Conservation (phyloP, 2,797 vertebrate species). For the Choloepus didactylus region DNA sequence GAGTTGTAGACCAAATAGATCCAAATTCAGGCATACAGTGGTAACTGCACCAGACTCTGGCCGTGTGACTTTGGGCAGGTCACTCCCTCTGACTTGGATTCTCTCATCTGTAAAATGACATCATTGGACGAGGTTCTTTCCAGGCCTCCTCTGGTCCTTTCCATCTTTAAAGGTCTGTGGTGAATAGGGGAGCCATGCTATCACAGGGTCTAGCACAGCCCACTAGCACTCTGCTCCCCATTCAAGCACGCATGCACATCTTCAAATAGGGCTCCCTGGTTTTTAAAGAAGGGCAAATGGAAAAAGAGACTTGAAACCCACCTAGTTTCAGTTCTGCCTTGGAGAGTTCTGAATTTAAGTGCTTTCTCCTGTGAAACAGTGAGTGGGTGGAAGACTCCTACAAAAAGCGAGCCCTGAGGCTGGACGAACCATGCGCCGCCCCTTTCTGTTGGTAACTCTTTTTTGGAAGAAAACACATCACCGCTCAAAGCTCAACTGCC, state of each 20-base stretch:
- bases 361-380: slow-evolving; percentile 65
- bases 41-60: not conserved
- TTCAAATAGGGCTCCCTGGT: not conserved
- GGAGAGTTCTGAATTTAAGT: slow-evolving; percentile 71
- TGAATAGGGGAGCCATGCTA: not conserved
- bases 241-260: not conserved
- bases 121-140: slow-evolving; percentile 52
- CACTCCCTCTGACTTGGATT: slow-evolving; percentile 37
- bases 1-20: not conserved
- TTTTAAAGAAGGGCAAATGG: slow-evolving; percentile 63
- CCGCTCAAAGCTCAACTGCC: slow-evolving; percentile 38
- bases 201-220: not conserved
- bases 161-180: slow-evolving; percentile 30
- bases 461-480: slow-evolving; percentile 50
- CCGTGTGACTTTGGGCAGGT: not conserved
- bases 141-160: slow-evolving; percentile 40
- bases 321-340: slow-evolving; percentile 69
- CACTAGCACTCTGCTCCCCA: not conserved
- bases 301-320: slow-evolving; percentile 61
- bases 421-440: slow-evolving; percentile 59
- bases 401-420: slow-evolving; percentile 70
- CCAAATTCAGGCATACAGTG: not conserved
- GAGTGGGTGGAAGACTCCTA: slow-evolving; percentile 73
- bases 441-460: slow-evolving; percentile 30
- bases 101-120: slow-evolving; percentile 50